Evolutionary conservation across 2,113 vertebrate genomes (phyloP).

Genomic region (Synodontis membranacea): DNA sequence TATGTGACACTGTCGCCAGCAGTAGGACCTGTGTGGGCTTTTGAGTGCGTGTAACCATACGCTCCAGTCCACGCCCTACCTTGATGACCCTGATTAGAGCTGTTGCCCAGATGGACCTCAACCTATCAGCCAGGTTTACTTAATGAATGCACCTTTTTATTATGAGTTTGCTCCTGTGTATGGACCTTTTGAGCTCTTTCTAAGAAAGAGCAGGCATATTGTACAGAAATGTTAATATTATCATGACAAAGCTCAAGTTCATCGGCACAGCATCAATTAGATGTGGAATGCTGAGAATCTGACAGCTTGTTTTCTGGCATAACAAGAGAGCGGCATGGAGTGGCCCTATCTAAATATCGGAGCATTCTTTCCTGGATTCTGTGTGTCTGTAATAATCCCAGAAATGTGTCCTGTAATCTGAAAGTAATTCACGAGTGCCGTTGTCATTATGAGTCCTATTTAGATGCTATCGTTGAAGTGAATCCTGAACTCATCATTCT

Average conservation of each 20-base stretch:
- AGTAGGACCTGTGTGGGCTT: not conserved
- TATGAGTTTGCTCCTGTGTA: slow-evolving; percentile 23
- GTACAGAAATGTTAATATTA: slow-evolving; percentile 12
- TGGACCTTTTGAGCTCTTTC: slow-evolving; percentile 15
- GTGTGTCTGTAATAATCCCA: slow-evolving; percentile 68
- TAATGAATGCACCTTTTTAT: slow-evolving; percentile 30
- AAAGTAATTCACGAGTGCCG: slow-evolving; percentile 33
- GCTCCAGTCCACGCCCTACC: not conserved
- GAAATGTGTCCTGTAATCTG: slow-evolving; percentile 59
- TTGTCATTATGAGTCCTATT: not conserved
- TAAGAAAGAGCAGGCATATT: not conserved
- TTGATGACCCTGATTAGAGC: not conserved
- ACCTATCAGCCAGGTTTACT: slow-evolving; percentile 7
- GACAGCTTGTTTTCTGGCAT: slow-evolving; percentile 69
- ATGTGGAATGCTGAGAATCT: slow-evolving; percentile 82
- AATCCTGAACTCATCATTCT: slow-evolving; percentile 6
- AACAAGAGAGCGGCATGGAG: slow-evolving; percentile 74
- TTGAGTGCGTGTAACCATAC: not conserved
- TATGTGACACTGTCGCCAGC: not conserved
- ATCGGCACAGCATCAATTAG: slow-evolving; percentile 77
- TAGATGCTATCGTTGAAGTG: not conserved
- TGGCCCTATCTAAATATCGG: slow-evolving; percentile 74
- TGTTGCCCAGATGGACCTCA: not conserved
- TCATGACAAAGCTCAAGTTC: slow-evolving; percentile 61
- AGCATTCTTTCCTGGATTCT: slow-evolving; percentile 74